Base-by-base conservation (phyloP, 2,113 vertebrate genomes). In the Poicephalus gulielmi region DNA sequence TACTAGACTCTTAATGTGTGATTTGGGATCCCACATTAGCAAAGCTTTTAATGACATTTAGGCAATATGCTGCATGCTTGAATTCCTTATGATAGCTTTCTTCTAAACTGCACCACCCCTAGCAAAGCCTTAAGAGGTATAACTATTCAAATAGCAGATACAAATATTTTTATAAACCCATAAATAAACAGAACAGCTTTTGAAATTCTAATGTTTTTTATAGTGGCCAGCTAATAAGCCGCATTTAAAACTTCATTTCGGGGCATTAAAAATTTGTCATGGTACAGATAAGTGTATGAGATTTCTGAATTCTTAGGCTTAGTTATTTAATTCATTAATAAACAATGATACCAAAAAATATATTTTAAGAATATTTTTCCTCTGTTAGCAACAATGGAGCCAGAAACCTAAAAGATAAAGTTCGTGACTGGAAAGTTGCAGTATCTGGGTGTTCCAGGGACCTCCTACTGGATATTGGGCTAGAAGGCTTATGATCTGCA, bases 1-100 rank as follows among this genome's bases (percentile, higher is more conserved):
- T 69, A 81, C 22, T 57, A 77, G 41, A 77, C 31, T 89, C 46
- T n/a, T 60, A 80, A 57, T 60, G 33, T 84, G 49, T 63, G 74
- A 93, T 78, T 93, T 66, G 33, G 55, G 57, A 97, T 94, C 83
- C 31, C 75, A 93, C 3, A 1, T 93, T 93, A 96, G 92, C 78
- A 95, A 94, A 96, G 62, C 37, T 83, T 96, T 95, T 83, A 60
- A 39, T 86, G 92, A 64, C 55, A 39, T 70, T 93, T 74, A 97
- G 39, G 47, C 67, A 80, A 73, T 90, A 47, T 71, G 79, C 17
- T 78, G 35, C 12, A 57, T 18, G 24, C 4, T 66, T 78, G 49
- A 35, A 90, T 88, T 76, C 88, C 24, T 76, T 88, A 30, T 78
- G 59, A 87, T 44, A 84, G 9, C 13, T 96, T 95, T 93, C 73